These are phyloP conservation scores for Heliconius ethilla DNA, from an alignment of 2,888 invertebrate genomes.

Conservation along the genomic window DNA sequence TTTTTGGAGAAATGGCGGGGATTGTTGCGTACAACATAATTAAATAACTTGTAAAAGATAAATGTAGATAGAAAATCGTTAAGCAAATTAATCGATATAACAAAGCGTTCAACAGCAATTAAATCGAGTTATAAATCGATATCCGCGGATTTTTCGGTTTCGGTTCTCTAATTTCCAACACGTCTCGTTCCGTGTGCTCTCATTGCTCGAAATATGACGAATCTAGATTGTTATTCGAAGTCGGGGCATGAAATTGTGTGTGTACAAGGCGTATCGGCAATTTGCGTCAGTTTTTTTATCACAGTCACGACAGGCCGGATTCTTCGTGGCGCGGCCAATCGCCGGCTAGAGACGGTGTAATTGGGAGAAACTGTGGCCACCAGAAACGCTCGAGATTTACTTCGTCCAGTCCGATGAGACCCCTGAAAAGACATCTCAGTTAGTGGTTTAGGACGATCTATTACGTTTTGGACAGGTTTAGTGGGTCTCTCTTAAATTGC, in stretches of 20 bases:
- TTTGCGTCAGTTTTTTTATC: constrained; percentile 81
- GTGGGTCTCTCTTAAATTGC: constrained; percentile 59
- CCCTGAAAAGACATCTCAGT: constrained; percentile 57
- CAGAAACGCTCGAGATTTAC: constrained; percentile 74
- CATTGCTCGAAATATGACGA: constrained; percentile 72
- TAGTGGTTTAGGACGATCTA: constrained; percentile 37
- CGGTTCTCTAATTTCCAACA: constrained; percentile 47
- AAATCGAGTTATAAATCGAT: constrained; percentile 45
- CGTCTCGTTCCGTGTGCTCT: constrained; percentile 52
- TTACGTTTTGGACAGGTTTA: constrained; percentile 50
- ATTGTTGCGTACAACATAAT: background rate
- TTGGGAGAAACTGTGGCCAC: constrained; percentile 79
- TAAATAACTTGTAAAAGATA: constrained; percentile 11
- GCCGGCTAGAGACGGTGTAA: constrained; percentile 77
- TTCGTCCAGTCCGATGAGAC: constrained; percentile 60
- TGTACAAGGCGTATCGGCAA: constrained; percentile 81
- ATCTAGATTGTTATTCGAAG: constrained; percentile 74
- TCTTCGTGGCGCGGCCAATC: constrained; percentile 75
- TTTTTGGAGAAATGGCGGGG: background rate
- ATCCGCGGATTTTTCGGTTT: constrained; percentile 50
- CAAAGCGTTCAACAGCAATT: constrained; percentile 45
- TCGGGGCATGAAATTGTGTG: constrained; percentile 80
- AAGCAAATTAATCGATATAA: constrained; percentile 26
- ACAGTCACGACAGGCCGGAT: constrained; percentile 80
- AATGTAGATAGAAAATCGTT: constrained; percentile 8